Percentiles rank a stretch among this genome's conserved stretches.
Evolutionary conservation across 2,113 vertebrate species (phyloP).

Genomic region (Campylorhamphus procurvoides): DNA sequence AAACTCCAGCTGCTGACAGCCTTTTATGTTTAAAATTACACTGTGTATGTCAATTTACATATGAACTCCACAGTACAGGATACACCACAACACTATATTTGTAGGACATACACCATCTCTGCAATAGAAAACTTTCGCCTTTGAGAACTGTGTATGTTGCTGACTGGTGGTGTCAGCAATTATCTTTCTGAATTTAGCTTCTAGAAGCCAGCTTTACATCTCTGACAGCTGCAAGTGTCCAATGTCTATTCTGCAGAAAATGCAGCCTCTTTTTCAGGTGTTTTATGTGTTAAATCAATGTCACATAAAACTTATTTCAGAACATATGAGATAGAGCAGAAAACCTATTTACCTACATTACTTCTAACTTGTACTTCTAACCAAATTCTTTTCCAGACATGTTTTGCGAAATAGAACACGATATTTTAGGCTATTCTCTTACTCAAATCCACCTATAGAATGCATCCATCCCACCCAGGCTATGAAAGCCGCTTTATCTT

Average conservation of each 20-base stretch:
- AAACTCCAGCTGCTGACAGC: conserved; percentile 1
- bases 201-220: not conserved
- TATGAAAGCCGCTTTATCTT: not conserved
- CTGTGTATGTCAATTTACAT: not conserved
- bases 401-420: not conserved
- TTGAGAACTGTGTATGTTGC: not conserved
- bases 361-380: not conserved
- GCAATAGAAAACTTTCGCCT: not conserved
- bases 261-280: not conserved
- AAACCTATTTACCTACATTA: not conserved
- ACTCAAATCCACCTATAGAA: not conserved
- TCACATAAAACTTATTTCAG: not conserved
- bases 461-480: not conserved
- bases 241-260: not conserved
- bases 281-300: not conserved
- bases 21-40: conserved; percentile 23
- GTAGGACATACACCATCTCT: not conserved
- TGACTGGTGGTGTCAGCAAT: not conserved
- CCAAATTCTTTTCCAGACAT: not conserved
- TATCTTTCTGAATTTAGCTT: not conserved
- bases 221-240: not conserved
- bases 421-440: not conserved
- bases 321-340: not conserved
- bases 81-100: not conserved
- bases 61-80: not conserved